These are phyloP conservation scores for Mythimna loreyi DNA, from an alignment of 2,888 invertebrate species.

Conservation along the genomic window DNA sequence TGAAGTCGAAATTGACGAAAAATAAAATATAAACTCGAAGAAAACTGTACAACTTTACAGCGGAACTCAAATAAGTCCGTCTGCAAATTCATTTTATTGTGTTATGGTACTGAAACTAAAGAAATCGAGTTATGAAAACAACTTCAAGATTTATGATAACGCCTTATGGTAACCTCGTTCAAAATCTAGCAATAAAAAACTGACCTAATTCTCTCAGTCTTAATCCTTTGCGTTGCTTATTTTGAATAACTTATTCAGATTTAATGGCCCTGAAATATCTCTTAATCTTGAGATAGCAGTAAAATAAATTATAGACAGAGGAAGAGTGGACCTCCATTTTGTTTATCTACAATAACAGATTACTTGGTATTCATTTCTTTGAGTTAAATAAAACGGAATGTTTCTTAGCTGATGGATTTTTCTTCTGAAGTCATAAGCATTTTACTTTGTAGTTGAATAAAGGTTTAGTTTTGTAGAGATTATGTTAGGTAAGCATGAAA, in stretches of 20 bases:
- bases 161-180: constrained; percentile 64
- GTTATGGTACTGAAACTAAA: constrained; percentile 72
- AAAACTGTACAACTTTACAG: constrained; percentile 46
- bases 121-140: constrained; percentile 79
- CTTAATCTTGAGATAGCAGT: constrained; percentile 58
- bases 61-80: constrained; percentile 59
- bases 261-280: constrained; percentile 61
- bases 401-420: constrained; percentile 18
- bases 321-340: constrained; percentile 49
- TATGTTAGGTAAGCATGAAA: too few species aligned
- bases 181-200: constrained; percentile 42
- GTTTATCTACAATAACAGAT: constrained; percentile 59
- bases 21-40: constrained; percentile 48
- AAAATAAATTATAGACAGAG: constrained; percentile 56
- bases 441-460: background rate
- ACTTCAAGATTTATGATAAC: constrained; percentile 77
- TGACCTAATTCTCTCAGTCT: constrained; percentile 42
- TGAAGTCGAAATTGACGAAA: constrained; percentile 31
- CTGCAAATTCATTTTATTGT: constrained; percentile 70
- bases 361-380: constrained; percentile 42
- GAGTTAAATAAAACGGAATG: constrained; percentile 11
- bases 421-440: too few species aligned
- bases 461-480: too few species aligned
- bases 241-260: constrained; percentile 58
- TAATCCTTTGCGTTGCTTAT: constrained; percentile 52